Conservation (phyloP, 2,888 invertebrate species). For the Heliconius ismenius region DNA sequence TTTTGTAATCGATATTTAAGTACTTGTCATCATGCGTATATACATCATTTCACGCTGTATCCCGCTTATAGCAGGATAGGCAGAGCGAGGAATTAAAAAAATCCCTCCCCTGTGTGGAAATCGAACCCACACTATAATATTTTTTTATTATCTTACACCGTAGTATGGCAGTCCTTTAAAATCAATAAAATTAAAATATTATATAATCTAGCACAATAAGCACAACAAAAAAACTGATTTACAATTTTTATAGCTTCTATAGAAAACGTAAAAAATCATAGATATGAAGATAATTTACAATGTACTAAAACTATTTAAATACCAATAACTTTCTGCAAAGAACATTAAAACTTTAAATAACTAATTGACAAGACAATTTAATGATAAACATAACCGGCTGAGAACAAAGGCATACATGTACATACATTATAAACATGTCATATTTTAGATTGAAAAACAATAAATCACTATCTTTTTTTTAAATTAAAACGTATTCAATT, state of each 20-base stretch:
- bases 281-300: not conserved
- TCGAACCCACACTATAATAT: too few relatives aligned
- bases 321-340: not conserved
- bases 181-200: too few relatives aligned
- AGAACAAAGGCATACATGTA: constrained; percentile 8
- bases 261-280: not conserved
- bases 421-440: not conserved
- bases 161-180: too few relatives aligned
- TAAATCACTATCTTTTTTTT: not conserved
- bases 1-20: not conserved
- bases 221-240: not conserved
- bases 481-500: not conserved
- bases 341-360: not conserved
- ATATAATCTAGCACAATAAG: not conserved
- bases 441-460: not conserved
- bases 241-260: not conserved
- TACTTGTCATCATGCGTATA: not conserved
- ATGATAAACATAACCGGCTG: not conserved
- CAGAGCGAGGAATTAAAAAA: not conserved
- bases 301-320: constrained; percentile 5
- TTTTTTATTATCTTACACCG: too few relatives aligned
- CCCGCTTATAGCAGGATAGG: not conserved
- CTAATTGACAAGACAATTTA: constrained; percentile 10
- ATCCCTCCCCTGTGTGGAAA: too few relatives aligned
- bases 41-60: not conserved